phyloP scores from a whole-genome alignment of 1,140 invertebrate genomes.

The Caerostris darwini region DNA sequence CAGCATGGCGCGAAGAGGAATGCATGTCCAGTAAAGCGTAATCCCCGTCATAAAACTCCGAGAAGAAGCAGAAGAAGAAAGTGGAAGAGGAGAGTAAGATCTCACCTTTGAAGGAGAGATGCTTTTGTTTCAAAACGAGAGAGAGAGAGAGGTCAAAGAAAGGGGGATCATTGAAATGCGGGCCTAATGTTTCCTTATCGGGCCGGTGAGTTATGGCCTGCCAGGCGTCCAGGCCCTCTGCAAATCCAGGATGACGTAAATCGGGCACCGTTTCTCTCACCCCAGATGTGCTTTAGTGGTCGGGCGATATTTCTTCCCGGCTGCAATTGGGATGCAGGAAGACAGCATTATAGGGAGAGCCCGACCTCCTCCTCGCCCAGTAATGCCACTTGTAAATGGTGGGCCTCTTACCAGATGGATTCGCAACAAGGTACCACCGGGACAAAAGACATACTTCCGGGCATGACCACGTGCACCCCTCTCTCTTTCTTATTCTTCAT shows the following conservation, averaged over 20 bases:
- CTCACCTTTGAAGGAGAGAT: slow-evolving; percentile 62
- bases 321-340: slow-evolving; percentile 75
- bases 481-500: neutral
- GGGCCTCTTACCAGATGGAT: neutral
- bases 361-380: neutral
- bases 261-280: slow-evolving; percentile 76
- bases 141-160: slow-evolving; percentile 73
- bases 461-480: neutral
- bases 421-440: slow-evolving; percentile 56
- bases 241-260: slow-evolving; percentile 77
- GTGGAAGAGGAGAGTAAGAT: slow-evolving; percentile 68
- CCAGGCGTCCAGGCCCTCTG: slow-evolving; percentile 65
- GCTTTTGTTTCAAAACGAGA: slow-evolving; percentile 70
- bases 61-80: slow-evolving; percentile 4
- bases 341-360: slow-evolving; percentile 63
- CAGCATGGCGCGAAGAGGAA: slow-evolving; percentile 32
- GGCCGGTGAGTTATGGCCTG: slow-evolving; percentile 75
- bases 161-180: slow-evolving; percentile 77
- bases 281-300: slow-evolving; percentile 77
- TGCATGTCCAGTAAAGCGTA: slow-evolving; percentile 62
- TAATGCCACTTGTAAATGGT: slow-evolving; percentile 74
- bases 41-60: slow-evolving; percentile 73
- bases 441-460: neutral
- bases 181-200: slow-evolving; percentile 77
- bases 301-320: slow-evolving; percentile 70